phyloP scores from a whole-genome alignment of 1,140 invertebrate species.

The Steinernema feltiae region DNA sequence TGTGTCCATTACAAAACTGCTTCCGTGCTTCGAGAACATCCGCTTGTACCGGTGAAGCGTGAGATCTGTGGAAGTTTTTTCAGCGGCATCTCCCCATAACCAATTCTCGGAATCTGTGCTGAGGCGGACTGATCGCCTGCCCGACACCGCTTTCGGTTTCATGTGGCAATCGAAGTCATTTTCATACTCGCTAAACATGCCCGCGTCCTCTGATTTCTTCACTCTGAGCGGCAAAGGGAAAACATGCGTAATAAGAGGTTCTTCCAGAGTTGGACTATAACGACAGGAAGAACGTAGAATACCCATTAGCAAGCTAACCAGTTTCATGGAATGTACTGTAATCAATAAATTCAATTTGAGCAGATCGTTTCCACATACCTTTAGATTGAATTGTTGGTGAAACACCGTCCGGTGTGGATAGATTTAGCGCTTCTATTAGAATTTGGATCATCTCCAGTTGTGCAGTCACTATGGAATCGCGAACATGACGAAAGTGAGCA shows the following conservation, averaged over 20 bases:
- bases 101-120: conserved; percentile 48
- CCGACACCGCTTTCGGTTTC: conserved; percentile 2
- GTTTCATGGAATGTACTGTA: conserved; percentile 51
- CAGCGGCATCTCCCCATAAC: conserved; percentile 44
- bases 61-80: neutral
- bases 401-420: conserved; percentile 2
- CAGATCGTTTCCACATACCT: conserved; percentile 10
- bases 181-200: no score
- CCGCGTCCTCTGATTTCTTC: neutral
- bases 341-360: neutral
- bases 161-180: neutral
- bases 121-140: conserved; percentile 27
- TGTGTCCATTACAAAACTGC: conserved; percentile 41
- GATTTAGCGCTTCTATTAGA: conserved; percentile 34
- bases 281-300: conserved; percentile 42
- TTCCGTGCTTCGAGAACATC: conserved; percentile 47
- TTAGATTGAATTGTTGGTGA: conserved; percentile 16
- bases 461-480: conserved; percentile 44
- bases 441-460: conserved; percentile 44
- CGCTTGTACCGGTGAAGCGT: conserved; percentile 22
- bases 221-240: conserved; percentile 43
- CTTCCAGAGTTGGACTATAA: conserved; percentile 25
- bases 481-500: conserved; percentile 39
- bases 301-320: conserved; percentile 49
- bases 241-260: conserved; percentile 38